Conservation (phyloP, 2,113 vertebrate genomes). For the Silurus asotus region DNA sequence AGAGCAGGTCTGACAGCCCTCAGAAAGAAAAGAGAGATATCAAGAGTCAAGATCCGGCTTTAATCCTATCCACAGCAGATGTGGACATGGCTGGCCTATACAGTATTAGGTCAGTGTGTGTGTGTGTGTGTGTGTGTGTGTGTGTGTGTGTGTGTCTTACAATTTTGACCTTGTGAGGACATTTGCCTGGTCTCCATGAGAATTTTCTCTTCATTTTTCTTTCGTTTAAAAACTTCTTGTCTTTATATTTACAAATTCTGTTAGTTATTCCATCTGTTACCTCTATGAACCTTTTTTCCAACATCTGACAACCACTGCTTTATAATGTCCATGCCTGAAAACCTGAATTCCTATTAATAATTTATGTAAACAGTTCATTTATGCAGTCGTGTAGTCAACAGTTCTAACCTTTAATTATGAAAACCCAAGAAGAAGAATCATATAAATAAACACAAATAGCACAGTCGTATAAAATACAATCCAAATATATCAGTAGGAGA, state of each 20-base stretch:
- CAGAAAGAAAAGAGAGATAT: conserved; percentile 31
- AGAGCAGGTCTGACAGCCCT: background rate
- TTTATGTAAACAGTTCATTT: background rate
- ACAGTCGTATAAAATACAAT: no score
- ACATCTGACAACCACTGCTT: background rate
- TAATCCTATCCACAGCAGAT: conserved; percentile 39
- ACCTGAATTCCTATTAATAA: background rate
- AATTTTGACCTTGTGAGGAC: background rate
- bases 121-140: conserved; percentile 19
- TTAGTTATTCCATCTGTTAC: background rate
- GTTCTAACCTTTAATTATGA: background rate
- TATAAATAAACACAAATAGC: no score
- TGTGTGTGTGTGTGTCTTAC: background rate
- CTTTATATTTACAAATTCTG: background rate
- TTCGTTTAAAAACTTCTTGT: background rate
- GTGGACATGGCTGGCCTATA: conserved; percentile 37
- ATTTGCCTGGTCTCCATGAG: background rate
- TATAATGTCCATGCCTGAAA: background rate
- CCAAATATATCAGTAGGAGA: no score
- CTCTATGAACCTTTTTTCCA: background rate
- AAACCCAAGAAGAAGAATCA: background rate
- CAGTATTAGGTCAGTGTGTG: conserved; percentile 21
- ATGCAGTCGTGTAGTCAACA: background rate
- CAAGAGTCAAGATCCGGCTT: conserved; percentile 33
- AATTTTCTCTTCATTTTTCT: background rate